Evolutionary conservation across 2,888 invertebrate genomes (phyloP), one percentile per base, ranked within the genome.

Genomic region (Eurois occulta): DNA sequence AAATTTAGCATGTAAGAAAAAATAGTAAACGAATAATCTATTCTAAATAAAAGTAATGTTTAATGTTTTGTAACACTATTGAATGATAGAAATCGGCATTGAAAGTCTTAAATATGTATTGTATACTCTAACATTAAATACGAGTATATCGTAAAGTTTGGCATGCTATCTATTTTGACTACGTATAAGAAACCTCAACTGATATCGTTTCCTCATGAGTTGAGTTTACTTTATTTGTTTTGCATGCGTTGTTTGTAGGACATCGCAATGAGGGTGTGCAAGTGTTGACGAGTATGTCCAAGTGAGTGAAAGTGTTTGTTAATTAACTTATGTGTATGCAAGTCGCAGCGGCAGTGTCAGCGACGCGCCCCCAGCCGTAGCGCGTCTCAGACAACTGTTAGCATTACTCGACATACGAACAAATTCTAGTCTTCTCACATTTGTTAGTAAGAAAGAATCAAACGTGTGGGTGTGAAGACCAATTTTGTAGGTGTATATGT

Each of bases 311-410:
- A 24, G 13, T 46, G 38, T 67, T 32, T 41, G 28, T 16, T n/a
- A 11, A 32, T 18, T 32, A 18, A 0, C 10, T 10, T 7, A 5
- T 16, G 43, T 43, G 52, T 55, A 32, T 67, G 67, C 48, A 71
- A 58, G 58, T 68, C 66, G 3, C 41, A 24, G n/a, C 32, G 38
- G 21, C 35, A 21, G n/a, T n/a, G 64, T 64, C 69, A 6, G 85
- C 38, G 71, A 35, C 80, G 86, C 60, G 65, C 67, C n/a, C 52
- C 83, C 83, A 83, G 86, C 83, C 83, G 72, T 21, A 65, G 65
- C 85, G 68, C 81, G 72, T 38, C 82, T 11, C 71, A 18, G 71
- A 64, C 84, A 52, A 7, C 1, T 43, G 55, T 41, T 48, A 62
- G 8, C 3, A 38, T 6, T 55, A 70, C 21, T 35, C 41, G 6